phyloP scores from a whole-genome alignment of 2,113 vertebrate genomes.

The Ia io region DNA sequence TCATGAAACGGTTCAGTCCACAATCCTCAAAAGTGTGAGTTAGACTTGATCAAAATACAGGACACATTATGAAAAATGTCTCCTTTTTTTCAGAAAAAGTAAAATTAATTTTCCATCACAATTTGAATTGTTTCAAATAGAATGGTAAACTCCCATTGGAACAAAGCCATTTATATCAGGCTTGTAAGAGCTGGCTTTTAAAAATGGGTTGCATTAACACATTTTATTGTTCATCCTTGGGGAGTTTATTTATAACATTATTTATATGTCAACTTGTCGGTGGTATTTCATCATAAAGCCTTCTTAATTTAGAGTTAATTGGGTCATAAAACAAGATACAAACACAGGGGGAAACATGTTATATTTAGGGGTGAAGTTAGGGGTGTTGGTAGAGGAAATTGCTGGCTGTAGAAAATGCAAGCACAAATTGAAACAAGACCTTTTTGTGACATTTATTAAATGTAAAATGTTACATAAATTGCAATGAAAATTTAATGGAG shows the following conservation, averaged over 20 bases:
- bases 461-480: slow-evolving; percentile 58
- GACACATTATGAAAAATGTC: neutral
- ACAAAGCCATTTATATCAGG: neutral
- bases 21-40: neutral
- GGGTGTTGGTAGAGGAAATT: slow-evolving; percentile 45
- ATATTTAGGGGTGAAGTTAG: slow-evolving; percentile 26
- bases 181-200: neutral
- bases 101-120: neutral
- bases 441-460: slow-evolving; percentile 69
- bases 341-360: slow-evolving; percentile 15
- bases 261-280: slow-evolving; percentile 44
- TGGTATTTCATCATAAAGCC: slow-evolving; percentile 34
- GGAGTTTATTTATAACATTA: slow-evolving; percentile 51
- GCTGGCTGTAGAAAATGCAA: slow-evolving; percentile 55
- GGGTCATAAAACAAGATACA: slow-evolving; percentile 50
- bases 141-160: neutral
- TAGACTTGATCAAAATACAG: neutral
- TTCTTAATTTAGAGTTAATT: slow-evolving; percentile 64
- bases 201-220: slow-evolving; percentile 1
- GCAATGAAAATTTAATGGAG: slow-evolving; percentile 63
- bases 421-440: slow-evolving; percentile 44
- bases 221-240: slow-evolving; percentile 39
- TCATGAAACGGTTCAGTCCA: neutral
- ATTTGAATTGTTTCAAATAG: neutral
- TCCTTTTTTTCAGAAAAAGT: neutral